Evolutionary conservation across 2,888 invertebrate species (phyloP), one percentile per base, ranked within the genome.

Genomic region (Chrysodeixis includens): DNA sequence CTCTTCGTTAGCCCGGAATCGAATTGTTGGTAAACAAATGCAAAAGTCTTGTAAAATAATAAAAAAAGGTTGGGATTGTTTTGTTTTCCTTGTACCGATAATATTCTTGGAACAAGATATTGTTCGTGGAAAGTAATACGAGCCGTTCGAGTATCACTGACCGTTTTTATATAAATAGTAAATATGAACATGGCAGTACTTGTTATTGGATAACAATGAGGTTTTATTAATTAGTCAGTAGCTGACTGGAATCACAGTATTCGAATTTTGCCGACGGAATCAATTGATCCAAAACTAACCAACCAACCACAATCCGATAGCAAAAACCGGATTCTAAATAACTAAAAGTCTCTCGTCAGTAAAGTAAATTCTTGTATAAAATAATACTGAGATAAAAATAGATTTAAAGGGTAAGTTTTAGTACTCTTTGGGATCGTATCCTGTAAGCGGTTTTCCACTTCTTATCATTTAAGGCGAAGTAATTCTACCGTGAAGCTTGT

Each of bases 401-500:
- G 18, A 49, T 49, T 20, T 49, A 18, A 49, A 49, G 20, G 18
- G 10, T 49, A 20, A 26, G 26, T 26, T 26, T 26, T 26, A 26
- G 26, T 26, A 18, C 46, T 49, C 20, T 49, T 49, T 12, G 18
- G 18, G 18, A 10, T 20, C 46, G 1, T 8, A 46, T 20, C 14
- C n/a, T 9, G 9, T 51, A 56, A 54, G 14, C n/a, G 20, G 32
- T 12, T 53, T 54, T 32, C 18, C 22, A 32, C 52, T 51, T 69
- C 44, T 61, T 65, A 69, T 62, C 52, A 44, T 51, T 30, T 63
- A 30, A 26, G 22, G 12, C 14, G 52, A 57, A 63, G 59, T 63
- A 55, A 57, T 60, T 60, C 22, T 20, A 51, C n/a, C 18, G 49
- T 44, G 35, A 18, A 62, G 56, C 56, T 49, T 63, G 51, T 70